Evolutionary conservation across 2,797 vertebrate species (phyloP), one percentile per base, ranked within the genome.

Genomic region (Brachyrhaphis roseni): DNA sequence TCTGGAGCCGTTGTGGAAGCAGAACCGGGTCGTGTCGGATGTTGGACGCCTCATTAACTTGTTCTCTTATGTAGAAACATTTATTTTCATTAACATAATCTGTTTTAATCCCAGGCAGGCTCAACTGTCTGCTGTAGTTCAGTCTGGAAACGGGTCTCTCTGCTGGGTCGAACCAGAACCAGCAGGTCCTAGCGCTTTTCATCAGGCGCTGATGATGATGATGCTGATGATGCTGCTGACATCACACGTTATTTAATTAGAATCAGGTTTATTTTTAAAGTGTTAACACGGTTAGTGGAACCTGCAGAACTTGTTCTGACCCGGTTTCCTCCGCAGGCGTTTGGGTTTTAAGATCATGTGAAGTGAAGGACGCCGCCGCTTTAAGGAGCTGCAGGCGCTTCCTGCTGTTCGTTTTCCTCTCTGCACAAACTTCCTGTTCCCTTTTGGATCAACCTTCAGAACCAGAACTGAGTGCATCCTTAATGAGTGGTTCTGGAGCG

Each of bases 401-500:
- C 57, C 8, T 0, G 15, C n/a, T 51, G 13, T 47, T 72, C 11
- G 11, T 6, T 49, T 59, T 76, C 57, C n/a, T 31, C 20, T 47
- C 31, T 72, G 45, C 41, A 59, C 0, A 55, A 34, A 57, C 57
- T 80, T 74, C 74, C 78, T 31, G 76, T 70, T 76, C 46, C 51
- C 74, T 75, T 79, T 64, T 78, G 18, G 23, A 77, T 39, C 49
- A 75, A 39, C 18, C 62, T 39, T 39, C 62, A 66, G 62, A 36
- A 39, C 34, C 31, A 66, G 62, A 36, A 39, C 18, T 1, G 1
- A 78, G 51, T 43, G 45, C 64, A 77, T 82, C 23, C 82, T 82
- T 62, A 79, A 76, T 78, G 57, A 64, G 45, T 72, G 43, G 66
- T 82, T 82, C 49, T 34, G 73, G 84, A 84, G 79, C 18, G 43